A percentile compares a stretch with the other conserved stretches of the same genome.
Conservation (phyloP, 2,797 vertebrate species). For the Sphenodon punctatus region DNA sequence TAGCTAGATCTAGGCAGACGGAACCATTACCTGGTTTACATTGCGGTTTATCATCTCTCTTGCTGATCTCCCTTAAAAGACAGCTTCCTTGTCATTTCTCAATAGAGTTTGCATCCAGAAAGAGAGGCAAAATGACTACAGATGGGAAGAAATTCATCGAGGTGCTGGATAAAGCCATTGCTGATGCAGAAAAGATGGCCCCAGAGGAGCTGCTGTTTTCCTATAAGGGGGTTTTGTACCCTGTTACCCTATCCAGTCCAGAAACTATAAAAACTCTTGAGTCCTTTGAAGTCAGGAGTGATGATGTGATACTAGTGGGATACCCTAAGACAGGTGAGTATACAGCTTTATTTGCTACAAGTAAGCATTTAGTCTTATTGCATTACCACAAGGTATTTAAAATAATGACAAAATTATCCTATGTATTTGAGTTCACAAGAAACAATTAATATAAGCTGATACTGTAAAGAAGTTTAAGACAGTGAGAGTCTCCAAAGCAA, state of each 20-base stretch:
- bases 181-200: conserved; percentile 33
- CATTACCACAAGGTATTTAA: background rate
- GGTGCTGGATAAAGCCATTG: conserved; percentile 11
- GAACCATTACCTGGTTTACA: too few species aligned
- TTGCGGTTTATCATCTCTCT: background rate
- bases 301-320: conserved; percentile 73
- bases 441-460: background rate
- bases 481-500: background rate
- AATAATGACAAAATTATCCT: background rate
- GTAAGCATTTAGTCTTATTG: background rate
- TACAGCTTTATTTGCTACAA: conserved; percentile 1
- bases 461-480: background rate
- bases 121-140: accelerated
- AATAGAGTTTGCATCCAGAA: background rate
- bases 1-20: background rate
- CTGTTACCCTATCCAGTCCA: conserved; percentile 53
- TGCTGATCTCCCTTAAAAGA: background rate
- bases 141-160: background rate
- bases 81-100: background rate
- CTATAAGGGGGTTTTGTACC: conserved; percentile 68
- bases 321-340: conserved; percentile 63
- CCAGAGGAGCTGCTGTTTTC: conserved; percentile 69
- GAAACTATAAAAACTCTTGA: conserved; percentile 64
- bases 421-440: background rate
- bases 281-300: conserved; percentile 58